These are phyloP conservation scores for Slavum lentiscoides DNA, from an alignment of 2,888 invertebrate species.

Conservation along the genomic window DNA sequence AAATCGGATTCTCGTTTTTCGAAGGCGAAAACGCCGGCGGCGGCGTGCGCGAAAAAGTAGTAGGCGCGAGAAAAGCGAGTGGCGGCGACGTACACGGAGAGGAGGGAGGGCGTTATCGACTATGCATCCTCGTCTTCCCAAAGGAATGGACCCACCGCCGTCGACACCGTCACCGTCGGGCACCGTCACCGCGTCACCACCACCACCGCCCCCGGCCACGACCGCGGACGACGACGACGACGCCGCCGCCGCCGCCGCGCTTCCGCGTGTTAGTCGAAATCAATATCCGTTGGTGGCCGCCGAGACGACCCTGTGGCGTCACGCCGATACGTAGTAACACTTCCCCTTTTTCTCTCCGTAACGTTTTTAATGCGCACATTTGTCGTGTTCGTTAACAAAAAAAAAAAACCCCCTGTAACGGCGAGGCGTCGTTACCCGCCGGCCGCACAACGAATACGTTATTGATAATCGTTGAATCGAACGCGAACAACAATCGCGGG, in stretches of 20 bases:
- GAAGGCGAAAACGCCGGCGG: not conserved
- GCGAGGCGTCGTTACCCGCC: not conserved
- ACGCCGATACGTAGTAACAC: conserved; percentile 25
- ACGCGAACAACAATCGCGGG: not conserved
- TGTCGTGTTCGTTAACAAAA: not conserved
- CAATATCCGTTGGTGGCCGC: conserved; percentile 49
- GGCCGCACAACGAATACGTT: not conserved
- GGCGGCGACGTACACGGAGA: not conserved
- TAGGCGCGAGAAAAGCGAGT: not conserved
- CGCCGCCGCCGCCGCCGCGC: conserved; percentile 62
- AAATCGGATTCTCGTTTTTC: not conserved
- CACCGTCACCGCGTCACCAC: conserved; percentile 61
- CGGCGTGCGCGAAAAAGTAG: not conserved
- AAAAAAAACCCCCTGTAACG: not conserved
- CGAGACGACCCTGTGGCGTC: conserved; percentile 51
- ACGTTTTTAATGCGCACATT: not conserved
- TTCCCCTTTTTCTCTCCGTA: not conserved
- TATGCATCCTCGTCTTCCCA: conserved; percentile 48
- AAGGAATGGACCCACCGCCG: conserved; percentile 58
- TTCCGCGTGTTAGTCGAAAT: conserved; percentile 59
- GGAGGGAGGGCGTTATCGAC: conserved; percentile 31
- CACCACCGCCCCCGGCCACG: conserved; percentile 62
- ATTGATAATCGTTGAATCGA: not conserved
- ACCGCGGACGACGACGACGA: conserved; percentile 58
- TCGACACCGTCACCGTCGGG: conserved; percentile 59